A percentile compares a stretch with the other conserved stretches of the same genome.
phyloP scores from a whole-genome alignment of 2,797 vertebrate species.

The Poeciliopsis paucimaculata region DNA sequence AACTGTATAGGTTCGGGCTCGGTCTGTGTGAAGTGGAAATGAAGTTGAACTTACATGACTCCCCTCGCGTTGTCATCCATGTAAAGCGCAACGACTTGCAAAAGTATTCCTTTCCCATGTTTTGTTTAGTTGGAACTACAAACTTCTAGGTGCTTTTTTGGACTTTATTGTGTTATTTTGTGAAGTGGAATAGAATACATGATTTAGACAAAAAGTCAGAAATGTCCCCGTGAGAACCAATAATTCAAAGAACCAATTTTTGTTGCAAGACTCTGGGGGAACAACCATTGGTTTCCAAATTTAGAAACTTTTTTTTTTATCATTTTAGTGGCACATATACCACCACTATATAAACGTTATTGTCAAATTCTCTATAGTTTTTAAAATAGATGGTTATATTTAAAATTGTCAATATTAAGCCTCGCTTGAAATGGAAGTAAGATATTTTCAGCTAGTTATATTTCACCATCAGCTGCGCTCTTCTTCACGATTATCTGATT shows the following conservation, averaged over 20 bases:
- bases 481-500: too few species aligned
- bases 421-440: too few species aligned
- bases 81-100: neutral
- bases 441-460: too few species aligned
- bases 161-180: neutral
- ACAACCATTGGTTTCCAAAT: too few species aligned
- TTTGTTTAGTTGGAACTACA: neutral
- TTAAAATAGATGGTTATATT: neutral
- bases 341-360: neutral
- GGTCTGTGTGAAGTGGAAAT: constrained; percentile 60
- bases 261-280: neutral
- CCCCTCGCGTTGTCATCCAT: constrained; percentile 22
- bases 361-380: neutral
- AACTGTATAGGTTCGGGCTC: constrained; percentile 11
- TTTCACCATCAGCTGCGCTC: too few species aligned
- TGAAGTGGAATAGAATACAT: neutral
- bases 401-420: too few species aligned
- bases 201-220: neutral
- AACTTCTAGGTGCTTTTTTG: neutral
- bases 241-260: neutral
- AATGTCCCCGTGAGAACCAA: neutral
- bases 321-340: neutral
- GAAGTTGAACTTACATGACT: constrained; percentile 40
- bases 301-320: neutral
- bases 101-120: neutral